Percentiles rank a stretch among this genome's conserved stretches.
Conservation (phyloP, 1,140 invertebrate genomes). For the Drosophila ananassae region DNA sequence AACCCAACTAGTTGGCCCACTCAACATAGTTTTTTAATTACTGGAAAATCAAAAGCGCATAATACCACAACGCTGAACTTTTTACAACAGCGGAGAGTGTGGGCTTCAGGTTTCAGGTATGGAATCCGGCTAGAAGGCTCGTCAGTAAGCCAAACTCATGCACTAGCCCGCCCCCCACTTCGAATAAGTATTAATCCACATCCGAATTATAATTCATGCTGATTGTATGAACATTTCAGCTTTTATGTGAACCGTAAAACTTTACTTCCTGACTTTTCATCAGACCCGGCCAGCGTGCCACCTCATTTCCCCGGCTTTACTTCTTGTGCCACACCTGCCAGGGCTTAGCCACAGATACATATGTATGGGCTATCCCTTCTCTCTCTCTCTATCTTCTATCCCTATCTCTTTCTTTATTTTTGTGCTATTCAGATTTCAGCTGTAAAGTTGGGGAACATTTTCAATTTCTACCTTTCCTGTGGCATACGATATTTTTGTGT, state of each 20-base stretch:
- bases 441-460: slow-evolving; percentile 49
- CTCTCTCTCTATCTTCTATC: neutral
- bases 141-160: slow-evolving; percentile 38
- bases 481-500: slow-evolving; percentile 62
- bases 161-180: slow-evolving; percentile 26
- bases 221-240: slow-evolving; percentile 82
- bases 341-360: slow-evolving; percentile 37
- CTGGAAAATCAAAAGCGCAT: slow-evolving; percentile 54
- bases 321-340: slow-evolving; percentile 11
- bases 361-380: neutral
- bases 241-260: slow-evolving; percentile 82
- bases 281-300: slow-evolving; percentile 32
- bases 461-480: slow-evolving; percentile 64
- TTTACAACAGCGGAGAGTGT: slow-evolving; percentile 6
- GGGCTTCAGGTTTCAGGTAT: neutral
- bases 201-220: slow-evolving; percentile 83
- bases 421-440: slow-evolving; percentile 14
- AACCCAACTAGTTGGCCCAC: neutral
- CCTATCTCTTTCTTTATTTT: neutral
- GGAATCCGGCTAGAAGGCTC: slow-evolving; percentile 36
- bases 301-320: slow-evolving; percentile 1
- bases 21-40: slow-evolving; percentile 52
- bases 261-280: slow-evolving; percentile 82
- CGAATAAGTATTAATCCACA: slow-evolving; percentile 76
- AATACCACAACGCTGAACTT: slow-evolving; percentile 32